A percentile compares a stretch with the other conserved stretches of the same genome.
These are phyloP conservation scores for Orientallactaga bullata DNA, from an alignment of 2,113 vertebrate genomes.

Conservation along the genomic window DNA sequence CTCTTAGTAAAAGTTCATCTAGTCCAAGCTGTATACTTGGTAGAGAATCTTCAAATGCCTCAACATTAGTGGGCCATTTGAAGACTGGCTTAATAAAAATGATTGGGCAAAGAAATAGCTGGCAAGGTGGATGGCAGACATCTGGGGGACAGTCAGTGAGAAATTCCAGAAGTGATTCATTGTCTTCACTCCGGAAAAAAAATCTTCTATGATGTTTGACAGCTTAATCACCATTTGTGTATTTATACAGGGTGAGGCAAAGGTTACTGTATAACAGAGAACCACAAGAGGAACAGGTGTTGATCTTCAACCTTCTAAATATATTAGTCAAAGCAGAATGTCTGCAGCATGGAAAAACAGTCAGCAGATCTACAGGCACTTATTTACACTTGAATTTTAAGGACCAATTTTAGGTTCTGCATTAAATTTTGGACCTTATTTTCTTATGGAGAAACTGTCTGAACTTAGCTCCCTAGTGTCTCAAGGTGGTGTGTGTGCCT, in stretches of 20 bases:
- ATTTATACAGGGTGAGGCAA: slow-evolving; percentile 69
- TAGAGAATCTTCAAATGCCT: slow-evolving; percentile 62
- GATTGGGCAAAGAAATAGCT: slow-evolving; percentile 48
- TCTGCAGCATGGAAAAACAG: neutral
- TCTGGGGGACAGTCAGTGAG: slow-evolving; percentile 38
- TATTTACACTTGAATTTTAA: slow-evolving; percentile 44
- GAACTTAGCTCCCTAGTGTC: slow-evolving; percentile 4
- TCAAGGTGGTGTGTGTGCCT: neutral
- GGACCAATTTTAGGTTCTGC: slow-evolving; percentile 26
- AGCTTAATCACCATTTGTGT: slow-evolving; percentile 59
- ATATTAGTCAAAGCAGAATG: slow-evolving; percentile 61
- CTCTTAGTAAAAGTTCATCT: slow-evolving; percentile 56
- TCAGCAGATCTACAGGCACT: slow-evolving; percentile 16
- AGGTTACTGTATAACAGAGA: slow-evolving; percentile 67
- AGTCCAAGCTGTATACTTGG: slow-evolving; percentile 26
- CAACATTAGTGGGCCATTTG: slow-evolving; percentile 55
- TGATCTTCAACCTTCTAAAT: slow-evolving; percentile 73
- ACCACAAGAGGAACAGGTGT: slow-evolving; percentile 66
- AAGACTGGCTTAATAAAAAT: slow-evolving; percentile 60
- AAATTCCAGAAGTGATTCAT: slow-evolving; percentile 75
- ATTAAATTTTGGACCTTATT: slow-evolving; percentile 47
- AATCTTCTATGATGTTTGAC: slow-evolving; percentile 52
- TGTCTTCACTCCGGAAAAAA: slow-evolving; percentile 56
- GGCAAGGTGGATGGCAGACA: slow-evolving; percentile 49
- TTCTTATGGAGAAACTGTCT: neutral